Evolutionary conservation across 2,113 vertebrate species (phyloP).

Genomic region (Sander vitreus): DNA sequence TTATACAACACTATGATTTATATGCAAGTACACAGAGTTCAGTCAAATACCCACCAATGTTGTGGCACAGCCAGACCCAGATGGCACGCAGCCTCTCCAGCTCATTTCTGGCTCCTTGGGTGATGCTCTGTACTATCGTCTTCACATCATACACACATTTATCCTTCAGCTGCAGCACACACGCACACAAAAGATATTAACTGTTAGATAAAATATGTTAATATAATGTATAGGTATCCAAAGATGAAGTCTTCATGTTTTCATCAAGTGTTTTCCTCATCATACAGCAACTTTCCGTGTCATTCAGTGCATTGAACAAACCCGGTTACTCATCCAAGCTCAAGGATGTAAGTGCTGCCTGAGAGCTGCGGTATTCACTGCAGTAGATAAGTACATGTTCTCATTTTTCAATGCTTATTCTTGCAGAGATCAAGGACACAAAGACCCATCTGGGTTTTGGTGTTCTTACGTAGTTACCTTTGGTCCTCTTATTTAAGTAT

Average conservation of each 20-base stretch:
- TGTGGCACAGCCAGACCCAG: conserved; percentile 90
- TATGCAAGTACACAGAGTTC: not conserved
- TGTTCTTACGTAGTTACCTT: not conserved
- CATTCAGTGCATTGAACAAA: not conserved
- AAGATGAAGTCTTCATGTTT: not conserved
- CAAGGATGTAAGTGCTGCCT: conserved; percentile 35
- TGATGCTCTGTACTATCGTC: conserved; percentile 77
- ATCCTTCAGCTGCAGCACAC: conserved; percentile 79
- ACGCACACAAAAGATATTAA: conserved; percentile 27
- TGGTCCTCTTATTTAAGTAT: not conserved
- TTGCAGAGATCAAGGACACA: conserved; percentile 28
- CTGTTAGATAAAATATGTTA: not conserved
- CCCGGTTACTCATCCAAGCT: not conserved
- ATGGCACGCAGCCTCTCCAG: conserved; percentile 84
- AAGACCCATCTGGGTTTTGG: not conserved
- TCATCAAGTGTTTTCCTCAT: not conserved
- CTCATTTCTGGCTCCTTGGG: conserved; percentile 75
- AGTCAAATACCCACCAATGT: conserved; percentile 79
- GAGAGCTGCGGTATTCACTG: conserved; percentile 28
- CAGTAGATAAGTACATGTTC: conserved; percentile 14
- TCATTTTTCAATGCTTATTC: conserved; percentile 7
- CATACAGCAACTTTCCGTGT: not conserved
- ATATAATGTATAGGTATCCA: too few relatives aligned
- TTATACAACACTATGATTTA: not conserved
- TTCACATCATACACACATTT: conserved; percentile 70